A percentile compares a stretch with the other conserved stretches of the same genome.
Evolutionary conservation across 37 sponge, comb jelly and placozoan genomes (phyloP).

Genomic region (Halisarca cf. caerulea): DNA sequence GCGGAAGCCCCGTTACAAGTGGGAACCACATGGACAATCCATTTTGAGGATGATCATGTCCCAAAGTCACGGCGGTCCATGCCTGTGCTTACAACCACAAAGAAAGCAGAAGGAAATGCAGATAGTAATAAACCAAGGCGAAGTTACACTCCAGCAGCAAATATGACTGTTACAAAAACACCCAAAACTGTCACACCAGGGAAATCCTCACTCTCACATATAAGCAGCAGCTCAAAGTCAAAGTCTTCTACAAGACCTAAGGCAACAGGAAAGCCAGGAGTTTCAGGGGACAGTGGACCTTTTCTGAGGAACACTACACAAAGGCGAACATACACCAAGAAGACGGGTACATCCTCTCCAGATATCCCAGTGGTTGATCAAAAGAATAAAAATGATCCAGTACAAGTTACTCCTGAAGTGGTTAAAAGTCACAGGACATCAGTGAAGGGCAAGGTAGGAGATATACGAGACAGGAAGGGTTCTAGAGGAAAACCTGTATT

Average conservation of each 20-base stretch:
- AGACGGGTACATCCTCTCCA: neutral
- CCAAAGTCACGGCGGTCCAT: constrained; percentile 3
- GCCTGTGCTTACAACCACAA: constrained; percentile 8
- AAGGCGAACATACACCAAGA: constrained; percentile 24
- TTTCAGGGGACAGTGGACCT: neutral
- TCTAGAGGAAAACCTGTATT: neutral
- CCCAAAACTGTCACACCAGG: neutral
- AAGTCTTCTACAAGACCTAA: neutral
- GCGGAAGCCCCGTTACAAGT: neutral
- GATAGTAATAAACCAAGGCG: neutral
- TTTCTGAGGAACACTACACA: constrained; percentile 21
- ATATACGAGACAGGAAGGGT: neutral
- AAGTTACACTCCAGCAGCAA: neutral
- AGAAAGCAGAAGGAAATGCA: neutral
- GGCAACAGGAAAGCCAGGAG: neutral
- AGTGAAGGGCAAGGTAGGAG: neutral
- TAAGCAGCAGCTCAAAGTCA: neutral
- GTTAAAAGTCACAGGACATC: neutral
- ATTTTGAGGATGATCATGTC: neutral
- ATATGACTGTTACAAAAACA: neutral
- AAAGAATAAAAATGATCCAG: no score
- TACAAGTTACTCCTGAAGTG: no score
- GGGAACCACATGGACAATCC: constrained; percentile 2
- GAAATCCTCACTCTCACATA: neutral
- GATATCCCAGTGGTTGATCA: no score